phyloP scores from a whole-genome alignment of 1,140 invertebrate species.

The Drosophila mojavensis region DNA sequence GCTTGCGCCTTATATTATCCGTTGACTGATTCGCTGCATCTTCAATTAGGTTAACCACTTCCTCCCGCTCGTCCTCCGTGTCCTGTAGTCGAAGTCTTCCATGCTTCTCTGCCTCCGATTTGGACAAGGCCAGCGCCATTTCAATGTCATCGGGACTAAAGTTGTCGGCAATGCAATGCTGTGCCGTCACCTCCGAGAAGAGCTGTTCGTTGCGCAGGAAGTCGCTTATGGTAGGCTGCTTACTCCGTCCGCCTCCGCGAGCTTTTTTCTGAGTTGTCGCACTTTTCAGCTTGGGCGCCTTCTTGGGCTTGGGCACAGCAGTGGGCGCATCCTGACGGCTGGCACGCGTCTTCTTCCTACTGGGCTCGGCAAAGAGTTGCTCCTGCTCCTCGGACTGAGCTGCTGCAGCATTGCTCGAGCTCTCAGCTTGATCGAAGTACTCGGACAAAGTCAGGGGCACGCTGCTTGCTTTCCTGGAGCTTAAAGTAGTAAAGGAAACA shows the following conservation, averaged over 20 bases:
- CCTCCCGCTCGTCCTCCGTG: conserved; percentile 37
- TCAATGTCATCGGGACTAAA: conserved; percentile 78
- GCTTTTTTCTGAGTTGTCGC: conserved; percentile 10
- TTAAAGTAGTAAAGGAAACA: conserved; percentile 39
- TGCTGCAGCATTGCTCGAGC: conserved; percentile 4
- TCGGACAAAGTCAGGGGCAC: conserved; percentile 41
- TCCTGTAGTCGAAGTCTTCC: conserved; percentile 24
- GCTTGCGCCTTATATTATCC: conserved; percentile 56
- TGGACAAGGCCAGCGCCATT: conserved; percentile 76
- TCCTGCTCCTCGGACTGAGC: background rate
- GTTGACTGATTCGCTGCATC: conserved; percentile 12
- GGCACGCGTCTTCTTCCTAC: conserved; percentile 45
- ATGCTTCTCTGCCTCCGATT: conserved; percentile 68
- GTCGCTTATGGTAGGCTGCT: conserved; percentile 71
- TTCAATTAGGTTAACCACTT: conserved; percentile 50
- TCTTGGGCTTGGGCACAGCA: conserved; percentile 60
- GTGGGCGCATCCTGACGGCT: conserved; percentile 46
- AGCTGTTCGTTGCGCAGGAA: conserved; percentile 77
- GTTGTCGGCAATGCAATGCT: conserved; percentile 74
- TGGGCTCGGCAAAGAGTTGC: conserved; percentile 27
- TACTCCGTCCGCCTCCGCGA: conserved; percentile 19
- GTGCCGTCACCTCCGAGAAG: conserved; percentile 73
- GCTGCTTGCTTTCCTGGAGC: conserved; percentile 32
- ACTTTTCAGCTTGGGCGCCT: conserved; percentile 61
- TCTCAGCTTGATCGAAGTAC: conserved; percentile 39